A percentile compares a stretch with the other conserved stretches of the same genome.
These are phyloP conservation scores for Campoplex capitator DNA, from an alignment of 2,888 invertebrate genomes.

Conservation along the genomic window DNA sequence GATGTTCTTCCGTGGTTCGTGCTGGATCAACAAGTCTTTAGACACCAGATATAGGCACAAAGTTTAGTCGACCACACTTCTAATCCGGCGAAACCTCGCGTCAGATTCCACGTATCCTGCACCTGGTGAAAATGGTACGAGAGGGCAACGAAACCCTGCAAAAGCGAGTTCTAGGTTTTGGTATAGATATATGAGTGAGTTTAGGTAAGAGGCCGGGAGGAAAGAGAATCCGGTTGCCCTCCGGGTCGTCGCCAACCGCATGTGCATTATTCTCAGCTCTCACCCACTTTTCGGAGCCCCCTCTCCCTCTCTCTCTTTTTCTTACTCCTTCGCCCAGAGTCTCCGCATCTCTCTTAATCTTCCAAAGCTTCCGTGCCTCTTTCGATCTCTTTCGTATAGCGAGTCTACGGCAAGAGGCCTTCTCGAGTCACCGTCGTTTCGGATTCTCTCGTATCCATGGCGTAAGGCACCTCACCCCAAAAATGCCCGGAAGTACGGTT, in stretches of 20 bases:
- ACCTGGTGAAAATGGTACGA: constrained; percentile 58
- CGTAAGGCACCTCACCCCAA: constrained; percentile 3
- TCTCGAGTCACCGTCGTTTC: constrained; percentile 20
- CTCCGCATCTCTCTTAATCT: constrained; percentile 23
- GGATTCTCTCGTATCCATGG: constrained; percentile 9
- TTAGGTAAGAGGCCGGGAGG: background rate
- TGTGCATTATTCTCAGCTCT: constrained; percentile 66
- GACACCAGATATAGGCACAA: background rate
- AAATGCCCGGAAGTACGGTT: constrained; percentile 63
- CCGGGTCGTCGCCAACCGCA: constrained; percentile 65
- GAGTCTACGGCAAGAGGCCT: constrained; percentile 14
- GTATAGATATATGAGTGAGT: background rate
- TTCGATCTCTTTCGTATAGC: constrained; percentile 57
- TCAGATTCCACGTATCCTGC: constrained; percentile 39
- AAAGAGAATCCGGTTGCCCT: constrained; percentile 63
- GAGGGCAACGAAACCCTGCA: constrained; percentile 46
- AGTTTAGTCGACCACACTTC: constrained; percentile 20
- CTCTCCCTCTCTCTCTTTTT: background rate
- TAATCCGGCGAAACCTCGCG: constrained; percentile 32
- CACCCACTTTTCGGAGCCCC: constrained; percentile 25
- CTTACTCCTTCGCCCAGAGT: background rate
- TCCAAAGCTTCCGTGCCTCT: constrained; percentile 41
- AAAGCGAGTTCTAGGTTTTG: constrained; percentile 51
- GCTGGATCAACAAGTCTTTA: constrained; percentile 31
- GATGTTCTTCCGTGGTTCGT: constrained; percentile 36